Conservation (phyloP, 2,888 invertebrate species). For the Aromia moschata region DNA sequence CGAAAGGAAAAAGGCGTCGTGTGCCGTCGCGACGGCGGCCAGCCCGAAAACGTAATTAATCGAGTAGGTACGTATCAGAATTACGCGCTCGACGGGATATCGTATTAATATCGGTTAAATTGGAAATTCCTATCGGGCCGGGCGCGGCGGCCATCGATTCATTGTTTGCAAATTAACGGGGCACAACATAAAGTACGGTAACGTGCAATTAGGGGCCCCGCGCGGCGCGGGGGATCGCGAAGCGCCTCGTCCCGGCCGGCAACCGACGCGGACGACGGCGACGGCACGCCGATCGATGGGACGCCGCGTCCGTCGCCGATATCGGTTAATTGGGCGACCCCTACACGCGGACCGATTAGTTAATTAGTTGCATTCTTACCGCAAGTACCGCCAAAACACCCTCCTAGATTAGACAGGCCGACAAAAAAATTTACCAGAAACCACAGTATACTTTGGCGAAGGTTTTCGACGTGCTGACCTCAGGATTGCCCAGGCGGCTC, state of each 20-base stretch:
- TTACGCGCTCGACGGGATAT: conserved; percentile 32
- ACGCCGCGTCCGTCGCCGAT: too few relatives aligned
- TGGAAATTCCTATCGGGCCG: conserved; percentile 40
- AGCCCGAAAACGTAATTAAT: conserved; percentile 33
- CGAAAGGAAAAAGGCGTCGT: too few relatives aligned
- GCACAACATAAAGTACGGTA: conserved; percentile 42
- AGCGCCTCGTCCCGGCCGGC: too few relatives aligned
- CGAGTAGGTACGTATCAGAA: conserved; percentile 27
- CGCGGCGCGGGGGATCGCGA: conserved; percentile 7
- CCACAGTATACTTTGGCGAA: too few relatives aligned
- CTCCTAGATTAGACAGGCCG: too few relatives aligned
- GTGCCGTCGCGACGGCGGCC: neutral
- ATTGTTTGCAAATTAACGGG: conserved; percentile 38
- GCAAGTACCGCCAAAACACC: too few relatives aligned
- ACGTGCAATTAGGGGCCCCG: conserved; percentile 30
- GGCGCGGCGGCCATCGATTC: conserved; percentile 29
- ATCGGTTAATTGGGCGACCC: neutral
- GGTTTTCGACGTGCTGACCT: too few relatives aligned
- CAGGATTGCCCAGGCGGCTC: too few relatives aligned
- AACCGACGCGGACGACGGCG: too few relatives aligned
- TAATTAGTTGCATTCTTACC: too few relatives aligned
- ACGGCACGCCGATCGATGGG: too few relatives aligned
- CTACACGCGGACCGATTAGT: neutral
- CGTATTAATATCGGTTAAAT: conserved; percentile 39
- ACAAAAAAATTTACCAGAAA: too few relatives aligned